phyloP scores from a whole-genome alignment of 2,113 vertebrate species.

The Helogale parvula region DNA sequence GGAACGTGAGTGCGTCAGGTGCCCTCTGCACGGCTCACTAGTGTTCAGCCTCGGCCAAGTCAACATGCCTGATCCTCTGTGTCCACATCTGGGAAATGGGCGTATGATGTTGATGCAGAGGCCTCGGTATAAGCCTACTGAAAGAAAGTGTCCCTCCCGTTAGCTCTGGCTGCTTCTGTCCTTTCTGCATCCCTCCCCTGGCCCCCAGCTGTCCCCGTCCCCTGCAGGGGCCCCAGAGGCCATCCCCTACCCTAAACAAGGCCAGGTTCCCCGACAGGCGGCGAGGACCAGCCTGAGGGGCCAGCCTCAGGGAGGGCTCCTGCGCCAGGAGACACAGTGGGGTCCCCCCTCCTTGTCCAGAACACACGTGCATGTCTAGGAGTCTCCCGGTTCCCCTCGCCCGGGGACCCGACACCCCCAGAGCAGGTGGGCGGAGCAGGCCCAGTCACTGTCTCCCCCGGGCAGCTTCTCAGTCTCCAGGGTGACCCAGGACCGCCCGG shows the following conservation, averaged over 20 bases:
- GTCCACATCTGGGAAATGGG: not conserved
- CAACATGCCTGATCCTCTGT: not conserved
- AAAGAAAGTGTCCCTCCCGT: rapidly evolving
- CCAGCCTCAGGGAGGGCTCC: not conserved
- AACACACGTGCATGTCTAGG: rapidly evolving
- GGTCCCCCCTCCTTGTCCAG: not conserved
- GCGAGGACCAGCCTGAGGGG: not conserved
- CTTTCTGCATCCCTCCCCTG: too few relatives aligned
- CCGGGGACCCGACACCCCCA: rapidly evolving
- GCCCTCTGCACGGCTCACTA: rapidly evolving
- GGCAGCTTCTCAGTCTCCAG: rapidly evolving
- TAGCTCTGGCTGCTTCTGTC: not conserved
- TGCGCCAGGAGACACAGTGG: rapidly evolving
- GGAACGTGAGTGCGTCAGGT: rapidly evolving
- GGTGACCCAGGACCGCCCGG: rapidly evolving
- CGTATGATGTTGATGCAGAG: rapidly evolving
- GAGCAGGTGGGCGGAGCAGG: rapidly evolving
- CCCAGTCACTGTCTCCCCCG: rapidly evolving
- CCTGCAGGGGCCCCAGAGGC: not conserved
- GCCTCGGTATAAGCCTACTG: not conserved
- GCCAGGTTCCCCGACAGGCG: rapidly evolving
- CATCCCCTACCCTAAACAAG: rapidly evolving
- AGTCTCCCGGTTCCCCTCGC: rapidly evolving
- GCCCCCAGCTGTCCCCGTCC: not conserved
- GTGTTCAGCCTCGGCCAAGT: not conserved